Conservation (phyloP, 2,113 vertebrate species). For the Nannobrachium achirus region DNA sequence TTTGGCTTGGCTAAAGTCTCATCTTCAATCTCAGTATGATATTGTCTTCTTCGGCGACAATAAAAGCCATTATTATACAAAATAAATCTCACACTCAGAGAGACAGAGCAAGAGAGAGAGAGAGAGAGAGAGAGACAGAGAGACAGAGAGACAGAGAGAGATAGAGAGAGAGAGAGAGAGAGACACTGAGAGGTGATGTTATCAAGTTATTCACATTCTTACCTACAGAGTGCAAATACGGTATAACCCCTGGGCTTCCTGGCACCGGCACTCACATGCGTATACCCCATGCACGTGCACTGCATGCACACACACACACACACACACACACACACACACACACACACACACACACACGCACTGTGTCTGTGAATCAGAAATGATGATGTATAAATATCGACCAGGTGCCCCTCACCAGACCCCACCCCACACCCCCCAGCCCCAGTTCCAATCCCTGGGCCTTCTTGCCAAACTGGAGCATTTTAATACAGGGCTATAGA, state of each 20-base stretch:
- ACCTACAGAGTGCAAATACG: constrained; percentile 3
- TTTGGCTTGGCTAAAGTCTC: background rate
- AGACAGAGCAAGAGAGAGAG: too few relatives aligned
- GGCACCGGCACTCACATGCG: background rate
- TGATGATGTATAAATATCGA: constrained; percentile 77
- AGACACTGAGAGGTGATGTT: background rate
- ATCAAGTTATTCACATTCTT: background rate
- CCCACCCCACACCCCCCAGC: background rate
- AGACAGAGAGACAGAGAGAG: too few relatives aligned
- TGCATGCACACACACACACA: background rate
- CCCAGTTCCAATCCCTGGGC: constrained; percentile 51
- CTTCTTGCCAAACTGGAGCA: constrained; percentile 66
- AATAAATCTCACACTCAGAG: too few relatives aligned
- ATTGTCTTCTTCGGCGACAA: background rate
- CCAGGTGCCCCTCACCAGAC: constrained; percentile 30
- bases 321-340: constrained; percentile 28
- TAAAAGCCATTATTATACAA: background rate
- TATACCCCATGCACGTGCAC: background rate
- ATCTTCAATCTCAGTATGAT: background rate
- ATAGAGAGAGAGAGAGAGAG: too few relatives aligned
- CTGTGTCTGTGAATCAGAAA: constrained; percentile 54
- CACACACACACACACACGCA: constrained; percentile 21
- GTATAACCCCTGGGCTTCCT: constrained; percentile 17
- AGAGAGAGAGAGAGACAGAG: too few relatives aligned
- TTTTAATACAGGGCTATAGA: constrained; percentile 77